Evolutionary conservation across 2,113 vertebrate genomes (phyloP), one percentile per base, ranked within the genome.

Genomic region (Phrynosoma blainvillii): DNA sequence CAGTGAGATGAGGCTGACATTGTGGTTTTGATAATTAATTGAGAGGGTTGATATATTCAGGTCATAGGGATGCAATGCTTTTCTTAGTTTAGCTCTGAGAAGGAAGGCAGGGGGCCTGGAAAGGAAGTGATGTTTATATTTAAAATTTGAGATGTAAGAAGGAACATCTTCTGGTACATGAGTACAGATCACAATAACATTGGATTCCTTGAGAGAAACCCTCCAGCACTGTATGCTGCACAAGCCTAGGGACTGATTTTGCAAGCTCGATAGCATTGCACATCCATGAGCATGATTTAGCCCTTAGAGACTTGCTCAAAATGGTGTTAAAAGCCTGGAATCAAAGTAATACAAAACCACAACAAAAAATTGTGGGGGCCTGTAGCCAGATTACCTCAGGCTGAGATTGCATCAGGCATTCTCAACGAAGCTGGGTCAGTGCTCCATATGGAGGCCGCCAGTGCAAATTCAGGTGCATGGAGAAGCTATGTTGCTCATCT

Each of bases 391-490:
- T 71, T 25, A 75, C 13, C 36, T 89, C 88, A 89, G 75, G 27
- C 77, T 87, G 92, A 90, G 79, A 79, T 81, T n/a, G 2, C 52
- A 27, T 87, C 87, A 88, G 74, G 88, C 21, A 77, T 85, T 42
- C 2, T 13, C 10, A 3, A 11, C 20, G 32, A 84, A 82, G 40
- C 71, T 89, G 82, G 89, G 77, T 25, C 0, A 0, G 7, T 65
- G 3, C 1, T 74, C 87, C 81, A 74, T 95, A 93, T 90, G 84
- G 80, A 91, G 91, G 74, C 88, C 88, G 66, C 73, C 93, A 77
- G 47, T 56, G 87, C 90, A 92, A 92, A 90, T 89, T 79, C 90
- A 94, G 91, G 91, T 94, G 83, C 85, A 89, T 56, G 62, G 89
- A 80, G 79, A 90, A 86, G 62, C 54, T 73, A 89, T 30, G 74